Evolutionary conservation across 2,888 invertebrate species (phyloP).

Genomic region (Diaphora mendica): DNA sequence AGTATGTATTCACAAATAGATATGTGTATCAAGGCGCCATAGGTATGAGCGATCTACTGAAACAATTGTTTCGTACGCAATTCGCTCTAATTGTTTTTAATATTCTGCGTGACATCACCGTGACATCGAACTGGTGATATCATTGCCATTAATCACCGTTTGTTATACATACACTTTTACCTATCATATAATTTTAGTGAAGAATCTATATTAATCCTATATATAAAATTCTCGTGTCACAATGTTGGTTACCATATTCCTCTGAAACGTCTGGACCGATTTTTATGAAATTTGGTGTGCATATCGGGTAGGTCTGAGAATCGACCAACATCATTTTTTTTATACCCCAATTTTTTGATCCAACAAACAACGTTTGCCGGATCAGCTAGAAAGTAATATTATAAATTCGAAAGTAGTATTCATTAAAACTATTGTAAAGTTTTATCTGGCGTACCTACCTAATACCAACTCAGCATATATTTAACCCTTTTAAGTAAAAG

Average conservation of each 20-base stretch:
- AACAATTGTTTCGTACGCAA: conserved; percentile 12
- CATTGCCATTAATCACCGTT: conserved; percentile 24
- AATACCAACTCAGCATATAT: neutral
- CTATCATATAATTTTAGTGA: neutral
- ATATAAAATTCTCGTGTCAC: too few species aligned
- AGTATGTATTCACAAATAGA: too few species aligned
- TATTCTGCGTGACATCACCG: conserved; percentile 31
- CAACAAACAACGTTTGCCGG: too few species aligned
- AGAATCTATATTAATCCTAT: neutral
- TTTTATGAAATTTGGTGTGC: too few species aligned
- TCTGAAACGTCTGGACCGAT: too few species aligned
- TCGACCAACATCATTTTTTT: too few species aligned
- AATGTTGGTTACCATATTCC: too few species aligned
- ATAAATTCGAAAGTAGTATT: too few species aligned
- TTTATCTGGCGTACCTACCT: neutral
- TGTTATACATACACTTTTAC: conserved; percentile 4
- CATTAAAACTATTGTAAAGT: too few species aligned
- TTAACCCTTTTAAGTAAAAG: neutral
- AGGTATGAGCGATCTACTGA: neutral
- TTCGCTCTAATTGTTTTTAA: conserved; percentile 24
- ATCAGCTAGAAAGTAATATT: too few species aligned
- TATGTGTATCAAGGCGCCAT: neutral
- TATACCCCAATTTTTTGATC: too few species aligned
- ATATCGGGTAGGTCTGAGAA: too few species aligned
- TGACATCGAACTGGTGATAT: conserved; percentile 29